These are phyloP conservation scores for Trinorchestia longiramus DNA, from an alignment of 1,140 invertebrate genomes.

Conservation along the genomic window DNA sequence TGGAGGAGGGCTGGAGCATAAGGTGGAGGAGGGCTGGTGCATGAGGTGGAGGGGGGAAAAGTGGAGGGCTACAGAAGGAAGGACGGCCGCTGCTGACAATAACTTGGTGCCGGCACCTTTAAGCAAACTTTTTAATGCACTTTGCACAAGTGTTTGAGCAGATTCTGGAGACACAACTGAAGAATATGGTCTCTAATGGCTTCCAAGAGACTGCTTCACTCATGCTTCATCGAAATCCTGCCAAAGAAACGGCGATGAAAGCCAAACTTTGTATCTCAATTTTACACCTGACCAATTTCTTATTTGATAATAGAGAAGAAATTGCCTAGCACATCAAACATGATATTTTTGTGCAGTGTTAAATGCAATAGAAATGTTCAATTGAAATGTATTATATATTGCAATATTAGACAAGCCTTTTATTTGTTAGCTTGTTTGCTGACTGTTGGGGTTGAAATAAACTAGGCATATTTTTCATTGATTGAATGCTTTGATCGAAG, in stretches of 20 bases:
- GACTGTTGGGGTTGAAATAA: neutral
- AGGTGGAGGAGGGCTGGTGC: neutral
- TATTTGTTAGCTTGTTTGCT: neutral
- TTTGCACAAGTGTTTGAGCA: constrained; percentile 51
- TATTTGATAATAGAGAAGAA: neutral
- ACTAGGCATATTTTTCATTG: neutral
- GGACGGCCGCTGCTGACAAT: constrained; percentile 24
- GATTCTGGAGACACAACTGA: constrained; percentile 15
- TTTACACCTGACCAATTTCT: neutral
- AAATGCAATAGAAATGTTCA: neutral
- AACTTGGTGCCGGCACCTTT: constrained; percentile 31
- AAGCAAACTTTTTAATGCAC: constrained; percentile 53
- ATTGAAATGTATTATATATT: neutral
- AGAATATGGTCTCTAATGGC: constrained; percentile 52
- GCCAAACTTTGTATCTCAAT: neutral
- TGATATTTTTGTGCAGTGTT: neutral
- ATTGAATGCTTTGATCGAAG: no score
- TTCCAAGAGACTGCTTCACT: neutral
- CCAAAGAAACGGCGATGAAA: neutral
- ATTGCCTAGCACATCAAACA: neutral
- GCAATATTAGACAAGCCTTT: neutral
- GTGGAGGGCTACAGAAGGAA: neutral
- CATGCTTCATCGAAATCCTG: neutral
- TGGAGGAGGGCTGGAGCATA: neutral
- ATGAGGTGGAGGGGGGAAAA: neutral